A percentile compares a stretch with the other conserved stretches of the same genome.
phyloP scores from a whole-genome alignment of 2,113 vertebrate species.

The Gambusia holbrooki region DNA sequence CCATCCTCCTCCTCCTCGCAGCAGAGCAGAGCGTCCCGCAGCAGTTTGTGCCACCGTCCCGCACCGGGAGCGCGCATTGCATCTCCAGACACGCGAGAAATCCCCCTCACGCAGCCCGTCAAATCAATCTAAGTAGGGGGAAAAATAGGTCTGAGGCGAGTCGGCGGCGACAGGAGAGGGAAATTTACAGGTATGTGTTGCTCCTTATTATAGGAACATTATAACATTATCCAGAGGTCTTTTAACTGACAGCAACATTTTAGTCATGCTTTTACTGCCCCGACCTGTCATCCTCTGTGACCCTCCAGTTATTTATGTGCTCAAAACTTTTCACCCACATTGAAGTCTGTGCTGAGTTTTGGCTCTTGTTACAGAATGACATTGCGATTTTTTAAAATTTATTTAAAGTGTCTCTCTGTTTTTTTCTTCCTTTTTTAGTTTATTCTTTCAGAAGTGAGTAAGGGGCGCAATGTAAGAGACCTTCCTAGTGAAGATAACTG shows the following conservation, averaged over 20 bases:
- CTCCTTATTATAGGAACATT: background rate
- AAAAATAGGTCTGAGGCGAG: slow-evolving; percentile 40
- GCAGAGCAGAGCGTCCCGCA: slow-evolving; percentile 28
- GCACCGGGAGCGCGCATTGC: slow-evolving; percentile 20
- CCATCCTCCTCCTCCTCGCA: slow-evolving; percentile 20
- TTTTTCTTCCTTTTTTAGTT: background rate
- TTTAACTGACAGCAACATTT: background rate
- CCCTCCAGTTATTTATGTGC: background rate
- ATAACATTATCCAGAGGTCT: background rate
- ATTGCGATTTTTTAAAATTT: background rate
- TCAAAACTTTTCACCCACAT: slow-evolving; percentile 4
- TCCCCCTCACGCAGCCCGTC: slow-evolving; percentile 34
- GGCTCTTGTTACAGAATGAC: background rate
- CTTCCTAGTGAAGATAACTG: slow-evolving; percentile 48
- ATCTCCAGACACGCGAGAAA: slow-evolving; percentile 36
- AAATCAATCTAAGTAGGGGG: slow-evolving; percentile 30
- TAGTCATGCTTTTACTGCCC: too few species aligned
- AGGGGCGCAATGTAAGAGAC: slow-evolving; percentile 64
- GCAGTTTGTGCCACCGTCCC: slow-evolving; percentile 24
- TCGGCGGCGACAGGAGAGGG: background rate
- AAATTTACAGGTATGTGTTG: slow-evolving; percentile 49
- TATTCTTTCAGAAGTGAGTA: slow-evolving; percentile 16
- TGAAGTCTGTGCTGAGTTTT: background rate
- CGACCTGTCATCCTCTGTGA: background rate
- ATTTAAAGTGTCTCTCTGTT: background rate